Evolutionary conservation across 2,113 vertebrate genomes (phyloP), one percentile per base, ranked within the genome.

Genomic region (Platycercus adscitus): DNA sequence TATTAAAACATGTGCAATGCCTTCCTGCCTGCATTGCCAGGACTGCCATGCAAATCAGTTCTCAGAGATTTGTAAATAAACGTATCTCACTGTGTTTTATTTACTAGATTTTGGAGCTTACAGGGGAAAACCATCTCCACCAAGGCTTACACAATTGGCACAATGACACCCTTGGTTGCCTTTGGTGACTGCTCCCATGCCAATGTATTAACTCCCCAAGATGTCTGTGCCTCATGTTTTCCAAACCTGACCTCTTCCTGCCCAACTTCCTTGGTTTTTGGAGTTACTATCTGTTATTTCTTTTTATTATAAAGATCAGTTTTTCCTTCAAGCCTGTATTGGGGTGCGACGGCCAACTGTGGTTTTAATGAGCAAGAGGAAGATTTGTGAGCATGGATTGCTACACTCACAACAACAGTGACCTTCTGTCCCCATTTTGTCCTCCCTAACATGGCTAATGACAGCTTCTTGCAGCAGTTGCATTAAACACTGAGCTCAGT

Each of bases 131-230:
- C 19, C 17, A 35, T 23, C 13, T 16, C 24, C 1, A 3, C 10
- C 26, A 29, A 28, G 35, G 31, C 55, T 61, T 33, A 25, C 23
- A 50, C 37, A 33, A 46, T 37, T 17, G 75, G 82, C 88, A 91
- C 91, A 88, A 92, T 65, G 93, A 92, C 93, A 95, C 88, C 88
- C 92, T 92, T 90, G 93, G 73, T 92, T 94, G 93, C 88, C 60
- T 63, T 70, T 16, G 4, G 33, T 82, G 44, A 24, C 71, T 70
- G 71, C 26, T 88, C 43, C 75, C 37, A 43, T 0, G 0, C 10
- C 72, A 44, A 61, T 47, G 7, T 13, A 15, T 26, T 58, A 78
- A 58, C 17, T 68, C 31, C 61, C 2, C 1, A 85, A 91, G 66
- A 35, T 26, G 55, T 37, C 56, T 69, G 47, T 46, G 29, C 81